Percentiles rank a stretch among this genome's conserved stretches.
These are phyloP conservation scores for Tetropium fuscum DNA, from an alignment of 2,888 invertebrate genomes.

Conservation along the genomic window DNA sequence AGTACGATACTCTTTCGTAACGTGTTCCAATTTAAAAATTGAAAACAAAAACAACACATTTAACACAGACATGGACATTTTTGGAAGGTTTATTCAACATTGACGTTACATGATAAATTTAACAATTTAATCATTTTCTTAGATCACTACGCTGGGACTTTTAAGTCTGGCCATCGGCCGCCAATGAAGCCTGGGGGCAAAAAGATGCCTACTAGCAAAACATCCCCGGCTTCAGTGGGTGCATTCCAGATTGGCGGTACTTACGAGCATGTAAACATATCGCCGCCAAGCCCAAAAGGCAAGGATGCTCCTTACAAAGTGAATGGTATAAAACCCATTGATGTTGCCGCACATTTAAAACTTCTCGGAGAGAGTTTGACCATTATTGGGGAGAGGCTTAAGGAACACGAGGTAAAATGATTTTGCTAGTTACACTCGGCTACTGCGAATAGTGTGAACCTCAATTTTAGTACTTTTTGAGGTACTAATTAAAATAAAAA, in stretches of 20 bases:
- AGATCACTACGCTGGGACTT: conserved; percentile 35
- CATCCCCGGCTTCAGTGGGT: conserved; percentile 48
- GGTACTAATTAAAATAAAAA: no score
- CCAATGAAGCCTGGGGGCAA: conserved; percentile 41
- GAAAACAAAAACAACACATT: no score
- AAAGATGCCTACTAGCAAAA: conserved; percentile 39
- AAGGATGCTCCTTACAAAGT: conserved; percentile 69
- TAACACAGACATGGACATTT: no score
- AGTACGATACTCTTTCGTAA: no score
- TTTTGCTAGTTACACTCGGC: no score
- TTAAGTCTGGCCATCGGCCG: conserved; percentile 48
- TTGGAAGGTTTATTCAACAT: no score
- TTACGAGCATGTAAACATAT: conserved; percentile 54
- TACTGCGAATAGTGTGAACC: no score
- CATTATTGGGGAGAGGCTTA: conserved; percentile 92
- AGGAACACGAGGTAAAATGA: conserved; percentile 87
- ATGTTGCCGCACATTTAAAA: conserved; percentile 93
- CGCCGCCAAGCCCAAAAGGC: conserved; percentile 61
- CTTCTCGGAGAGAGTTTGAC: conserved; percentile 93
- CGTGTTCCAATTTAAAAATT: no score
- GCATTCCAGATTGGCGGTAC: conserved; percentile 46
- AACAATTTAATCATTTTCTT: no score
- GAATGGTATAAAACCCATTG: conserved; percentile 83
- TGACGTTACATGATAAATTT: no score
- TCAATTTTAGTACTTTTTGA: no score